Evolutionary conservation across 2,797 vertebrate species (phyloP).

Genomic region (Catharus ustulatus): DNA sequence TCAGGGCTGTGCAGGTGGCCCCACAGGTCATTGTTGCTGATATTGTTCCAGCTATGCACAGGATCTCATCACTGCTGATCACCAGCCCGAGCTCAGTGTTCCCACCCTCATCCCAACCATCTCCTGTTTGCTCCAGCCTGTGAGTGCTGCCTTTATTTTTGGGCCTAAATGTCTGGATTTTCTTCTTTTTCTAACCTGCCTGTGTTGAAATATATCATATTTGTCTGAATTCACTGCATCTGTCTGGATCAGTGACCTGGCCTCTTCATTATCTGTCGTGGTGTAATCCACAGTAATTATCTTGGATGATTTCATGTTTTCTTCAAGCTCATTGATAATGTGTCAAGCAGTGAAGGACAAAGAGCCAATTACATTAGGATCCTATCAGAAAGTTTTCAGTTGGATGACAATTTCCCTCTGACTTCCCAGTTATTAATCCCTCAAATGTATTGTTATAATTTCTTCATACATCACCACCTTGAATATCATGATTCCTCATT

Average conservation of each 20-base stretch:
- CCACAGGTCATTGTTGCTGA: accelerated
- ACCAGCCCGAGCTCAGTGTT: accelerated
- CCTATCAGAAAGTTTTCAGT: conserved; percentile 24
- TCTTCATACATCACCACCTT: neutral
- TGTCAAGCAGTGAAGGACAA: conserved; percentile 50
- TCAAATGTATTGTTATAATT: neutral
- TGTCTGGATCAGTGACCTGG: neutral
- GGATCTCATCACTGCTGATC: accelerated
- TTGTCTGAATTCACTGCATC: neutral
- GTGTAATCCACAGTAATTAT: conserved; percentile 27
- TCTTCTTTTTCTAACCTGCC: neutral
- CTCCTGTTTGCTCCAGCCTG: neutral
- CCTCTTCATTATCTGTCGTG: neutral
- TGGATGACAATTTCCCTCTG: conserved; percentile 15
- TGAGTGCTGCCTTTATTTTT: neutral
- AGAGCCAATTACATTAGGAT: conserved; percentile 29
- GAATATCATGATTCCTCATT: neutral
- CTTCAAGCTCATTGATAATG: conserved; percentile 53
- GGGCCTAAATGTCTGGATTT: neutral
- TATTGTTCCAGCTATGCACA: too few relatives aligned
- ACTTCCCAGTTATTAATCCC: conserved; percentile 28
- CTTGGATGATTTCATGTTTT: conserved; percentile 44
- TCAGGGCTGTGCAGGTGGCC: accelerated
- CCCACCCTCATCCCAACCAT: accelerated
- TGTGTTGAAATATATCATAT: neutral